phyloP scores from a whole-genome alignment of 2,888 invertebrate genomes.

The Allolobophora icterica region DNA sequence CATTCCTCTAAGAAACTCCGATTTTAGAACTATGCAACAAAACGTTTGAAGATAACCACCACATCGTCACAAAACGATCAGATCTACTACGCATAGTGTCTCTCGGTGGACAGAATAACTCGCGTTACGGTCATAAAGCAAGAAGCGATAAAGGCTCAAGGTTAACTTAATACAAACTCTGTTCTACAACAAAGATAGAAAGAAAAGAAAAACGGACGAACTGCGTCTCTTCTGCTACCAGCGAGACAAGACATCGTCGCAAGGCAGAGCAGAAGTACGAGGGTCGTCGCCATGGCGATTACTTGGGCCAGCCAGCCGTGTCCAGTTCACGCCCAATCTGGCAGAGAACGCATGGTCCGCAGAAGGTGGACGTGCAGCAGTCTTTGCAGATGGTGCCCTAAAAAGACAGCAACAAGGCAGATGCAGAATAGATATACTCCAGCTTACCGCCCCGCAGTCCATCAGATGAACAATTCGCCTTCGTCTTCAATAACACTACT shows the following conservation, averaged over 20 bases:
- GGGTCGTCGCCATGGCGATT: slow-evolving; percentile 3
- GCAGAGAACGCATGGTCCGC: slow-evolving; percentile 37
- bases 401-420: slow-evolving; percentile 2
- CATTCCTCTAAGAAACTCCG: not conserved
- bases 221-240: not conserved
- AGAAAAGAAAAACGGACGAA: not conserved
- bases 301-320: slow-evolving; percentile 35
- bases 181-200: not conserved
- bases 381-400: slow-evolving; percentile 41
- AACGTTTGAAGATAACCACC: not conserved
- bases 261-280: not conserved
- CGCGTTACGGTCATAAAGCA: slow-evolving; percentile 2
- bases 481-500: too few relatives aligned
- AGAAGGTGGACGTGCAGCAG: slow-evolving; percentile 38
- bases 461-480: too few relatives aligned
- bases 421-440: not conserved
- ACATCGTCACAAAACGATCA: not conserved
- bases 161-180: slow-evolving; percentile 11
- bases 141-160: slow-evolving; percentile 2
- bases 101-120: not conserved
- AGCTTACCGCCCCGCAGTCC: too few relatives aligned
- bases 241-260: not conserved
- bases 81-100: not conserved
- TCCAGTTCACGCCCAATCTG: slow-evolving; percentile 41
- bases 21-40: not conserved